These are phyloP conservation scores for Myathropa florea DNA, from an alignment of 2,888 invertebrate genomes.

Conservation along the genomic window DNA sequence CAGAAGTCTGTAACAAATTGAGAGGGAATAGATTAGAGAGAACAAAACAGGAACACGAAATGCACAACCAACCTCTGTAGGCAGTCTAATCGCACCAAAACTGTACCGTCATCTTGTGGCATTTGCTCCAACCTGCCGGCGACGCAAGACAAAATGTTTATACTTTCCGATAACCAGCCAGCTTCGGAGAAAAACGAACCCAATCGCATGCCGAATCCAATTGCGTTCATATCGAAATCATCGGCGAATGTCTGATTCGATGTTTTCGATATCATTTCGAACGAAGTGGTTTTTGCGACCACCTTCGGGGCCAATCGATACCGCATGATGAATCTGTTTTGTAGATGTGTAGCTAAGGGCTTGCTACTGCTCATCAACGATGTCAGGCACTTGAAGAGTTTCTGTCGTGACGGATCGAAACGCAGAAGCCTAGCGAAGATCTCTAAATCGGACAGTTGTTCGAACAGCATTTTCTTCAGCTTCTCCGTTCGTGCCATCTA, in stretches of 20 bases:
- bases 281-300: constrained; percentile 39
- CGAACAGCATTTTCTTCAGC: constrained; percentile 77
- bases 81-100: constrained; percentile 89
- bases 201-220: constrained; percentile 79
- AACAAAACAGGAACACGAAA: no score
- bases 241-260: constrained; percentile 62
- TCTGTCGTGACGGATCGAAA: constrained; percentile 77
- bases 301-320: constrained; percentile 72
- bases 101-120: constrained; percentile 82
- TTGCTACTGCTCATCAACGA: constrained; percentile 77
- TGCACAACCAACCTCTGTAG: constrained; percentile 86
- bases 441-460: constrained; percentile 78
- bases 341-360: constrained; percentile 75
- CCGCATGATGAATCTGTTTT: constrained; percentile 74
- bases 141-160: constrained; percentile 86
- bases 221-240: constrained; percentile 73
- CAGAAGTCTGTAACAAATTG: constrained; percentile 85
- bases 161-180: constrained; percentile 91
- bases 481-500: constrained; percentile 77
- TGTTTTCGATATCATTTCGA: constrained; percentile 59
- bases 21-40: neutral
- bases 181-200: constrained; percentile 93
- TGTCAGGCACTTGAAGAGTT: constrained; percentile 78
- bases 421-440: constrained; percentile 78
- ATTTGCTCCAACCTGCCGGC: constrained; percentile 84